Conservation (phyloP, 2,113 vertebrate genomes). For the Beaufortia kweichowensis region DNA sequence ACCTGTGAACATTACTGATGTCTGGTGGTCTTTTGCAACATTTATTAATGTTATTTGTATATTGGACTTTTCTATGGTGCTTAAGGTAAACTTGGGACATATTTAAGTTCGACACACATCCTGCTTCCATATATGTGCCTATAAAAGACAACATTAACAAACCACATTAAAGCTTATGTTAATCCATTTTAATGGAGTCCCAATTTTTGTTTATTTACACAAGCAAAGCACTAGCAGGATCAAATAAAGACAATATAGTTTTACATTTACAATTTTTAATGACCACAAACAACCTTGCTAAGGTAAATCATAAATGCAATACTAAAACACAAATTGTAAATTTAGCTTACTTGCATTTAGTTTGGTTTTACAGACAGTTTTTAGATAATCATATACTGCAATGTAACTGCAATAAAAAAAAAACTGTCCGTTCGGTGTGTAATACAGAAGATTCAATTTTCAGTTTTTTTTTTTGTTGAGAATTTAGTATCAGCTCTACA, state of each 20-base stretch:
- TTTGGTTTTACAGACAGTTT: neutral
- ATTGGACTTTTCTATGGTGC: neutral
- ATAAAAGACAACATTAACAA: neutral
- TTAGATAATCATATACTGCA: neutral
- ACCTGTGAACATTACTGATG: neutral
- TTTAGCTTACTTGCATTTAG: slow-evolving; percentile 1
- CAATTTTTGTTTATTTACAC: too few relatives aligned
- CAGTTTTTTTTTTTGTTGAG: neutral
- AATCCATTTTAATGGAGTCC: too few relatives aligned
- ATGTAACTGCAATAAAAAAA: neutral
- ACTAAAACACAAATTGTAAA: slow-evolving; percentile 5
- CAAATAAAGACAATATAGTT: neutral
- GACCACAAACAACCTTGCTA: neutral
- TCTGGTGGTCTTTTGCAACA: neutral
- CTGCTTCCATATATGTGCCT: neutral
- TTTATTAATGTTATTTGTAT: neutral
- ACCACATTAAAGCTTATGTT: too few relatives aligned
- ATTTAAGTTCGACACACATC: too few relatives aligned
- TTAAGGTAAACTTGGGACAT: neutral
- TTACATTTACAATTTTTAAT: too few relatives aligned
- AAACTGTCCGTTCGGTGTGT: neutral
- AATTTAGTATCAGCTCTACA: neutral
- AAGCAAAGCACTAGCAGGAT: neutral
- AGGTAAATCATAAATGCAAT: slow-evolving; percentile 10
- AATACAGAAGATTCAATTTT: neutral